Evolutionary conservation across 2,113 vertebrate species (phyloP).

Genomic region (Psittacus erithacus): DNA sequence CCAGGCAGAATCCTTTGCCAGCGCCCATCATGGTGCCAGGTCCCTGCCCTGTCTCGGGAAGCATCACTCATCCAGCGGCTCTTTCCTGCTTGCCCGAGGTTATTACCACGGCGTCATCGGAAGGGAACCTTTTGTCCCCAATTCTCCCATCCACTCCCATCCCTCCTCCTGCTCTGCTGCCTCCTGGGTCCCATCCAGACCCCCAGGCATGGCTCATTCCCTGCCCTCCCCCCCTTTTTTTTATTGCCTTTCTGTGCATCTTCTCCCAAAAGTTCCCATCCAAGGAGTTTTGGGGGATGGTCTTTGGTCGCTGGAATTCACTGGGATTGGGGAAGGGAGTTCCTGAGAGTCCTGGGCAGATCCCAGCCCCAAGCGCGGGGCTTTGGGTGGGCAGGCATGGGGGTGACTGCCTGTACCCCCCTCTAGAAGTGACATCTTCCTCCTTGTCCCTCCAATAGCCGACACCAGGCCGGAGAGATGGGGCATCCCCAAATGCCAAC

Average conservation of each 20-base stretch:
- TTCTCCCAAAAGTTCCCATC: background rate
- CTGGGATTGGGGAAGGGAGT: accelerated
- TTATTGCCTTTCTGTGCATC: slow-evolving; percentile 13
- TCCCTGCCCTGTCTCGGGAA: background rate
- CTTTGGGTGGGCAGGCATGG: accelerated
- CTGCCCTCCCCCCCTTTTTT: accelerated
- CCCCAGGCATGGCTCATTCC: background rate
- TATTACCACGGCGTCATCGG: accelerated
- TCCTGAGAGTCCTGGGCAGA: background rate
- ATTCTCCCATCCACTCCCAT: background rate
- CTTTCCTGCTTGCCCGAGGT: background rate
- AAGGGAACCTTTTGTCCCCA: background rate
- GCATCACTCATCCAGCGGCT: background rate
- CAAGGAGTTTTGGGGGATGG: background rate
- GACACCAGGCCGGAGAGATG: slow-evolving; percentile 85
- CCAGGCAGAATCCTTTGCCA: background rate
- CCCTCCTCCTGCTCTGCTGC: background rate
- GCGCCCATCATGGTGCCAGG: accelerated
- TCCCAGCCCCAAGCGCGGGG: accelerated
- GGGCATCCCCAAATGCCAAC: slow-evolving; percentile 79
- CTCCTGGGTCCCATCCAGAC: background rate
- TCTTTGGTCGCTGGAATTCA: background rate
- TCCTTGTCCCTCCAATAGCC: slow-evolving; percentile 41
- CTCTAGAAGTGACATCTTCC: background rate
- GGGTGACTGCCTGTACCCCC: no score